Base-by-base conservation (phyloP, 1,140 invertebrate species). In the Mizuhopecten yessoensis region DNA sequence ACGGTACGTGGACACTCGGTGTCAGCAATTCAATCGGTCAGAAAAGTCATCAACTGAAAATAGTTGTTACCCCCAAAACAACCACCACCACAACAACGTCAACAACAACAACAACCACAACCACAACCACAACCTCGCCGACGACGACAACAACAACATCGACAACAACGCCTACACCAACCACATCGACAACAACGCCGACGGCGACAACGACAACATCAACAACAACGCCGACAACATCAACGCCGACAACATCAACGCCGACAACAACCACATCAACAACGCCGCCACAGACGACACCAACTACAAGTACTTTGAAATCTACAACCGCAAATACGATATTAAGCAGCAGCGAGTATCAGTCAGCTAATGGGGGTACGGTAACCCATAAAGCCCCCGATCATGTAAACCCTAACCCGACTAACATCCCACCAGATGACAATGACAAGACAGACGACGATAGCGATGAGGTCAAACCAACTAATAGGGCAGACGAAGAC, bases 101-200 rank as follows among this genome's bases (percentile, higher is more conserved):
- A 20, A 87, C 89, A 90, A 49, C 90, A 29, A 87, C 90, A 11
- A 45, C 86, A 33, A 33, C 90, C 20, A 87, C 86, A n/a, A 45
- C 86, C 17, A 87, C 23, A 7, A 49, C 39, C 0, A 34, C 86
- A 33, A 90, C 86, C 87, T 34, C 34, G 23, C 34, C 34, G 87
- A 49, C 86, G 11, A 87, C 86, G 17, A 33, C 39, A 33, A 49
- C 86, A 2, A 9, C 86, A 34, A 33, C 34, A 0, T 2, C 33
- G 49, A 36, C 86, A 23, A 20, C 87, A 33, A 34, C 86, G 10
- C 15, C 36, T 15, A 39, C 86, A 11, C 42, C 34, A 11, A 87
- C 90, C 3, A 87, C 34, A 45, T 7, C 86, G 42, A 42, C 17
- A 29, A 9, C 33, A 34, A 39, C 20, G 57, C n/a, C 57, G n/a